Evolutionary conservation across 1,140 invertebrate species (phyloP).

Genomic region (Holcopasites calliopsidis): DNA sequence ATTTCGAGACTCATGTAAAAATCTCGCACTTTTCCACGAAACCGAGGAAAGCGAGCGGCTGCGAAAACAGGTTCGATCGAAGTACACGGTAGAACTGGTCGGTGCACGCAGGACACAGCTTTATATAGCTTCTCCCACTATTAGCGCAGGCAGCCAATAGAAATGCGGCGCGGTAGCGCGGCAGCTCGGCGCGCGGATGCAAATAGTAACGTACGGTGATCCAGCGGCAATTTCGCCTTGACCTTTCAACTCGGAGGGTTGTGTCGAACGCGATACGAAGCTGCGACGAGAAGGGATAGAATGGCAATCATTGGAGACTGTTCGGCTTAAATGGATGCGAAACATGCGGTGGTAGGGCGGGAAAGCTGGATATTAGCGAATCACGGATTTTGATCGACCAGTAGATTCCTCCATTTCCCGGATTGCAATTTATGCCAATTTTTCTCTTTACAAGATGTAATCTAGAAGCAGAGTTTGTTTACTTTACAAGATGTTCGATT

Average conservation of each 20-base stretch:
- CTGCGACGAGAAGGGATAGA: slow-evolving; percentile 55
- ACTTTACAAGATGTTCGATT: too few species aligned
- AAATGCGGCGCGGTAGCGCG: background rate
- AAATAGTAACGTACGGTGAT: slow-evolving; percentile 17
- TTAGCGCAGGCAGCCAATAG: background rate
- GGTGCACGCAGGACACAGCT: slow-evolving; percentile 47
- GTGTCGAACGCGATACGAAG: slow-evolving; percentile 35
- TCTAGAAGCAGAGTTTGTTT: too few species aligned
- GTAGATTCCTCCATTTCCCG: background rate
- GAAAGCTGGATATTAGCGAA: slow-evolving; percentile 41
- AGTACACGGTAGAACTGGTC: background rate
- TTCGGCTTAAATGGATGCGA: slow-evolving; percentile 6
- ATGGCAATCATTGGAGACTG: slow-evolving; percentile 55
- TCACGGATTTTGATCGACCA: slow-evolving; percentile 22
- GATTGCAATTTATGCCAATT: background rate
- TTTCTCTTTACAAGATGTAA: background rate
- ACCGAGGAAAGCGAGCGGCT: background rate
- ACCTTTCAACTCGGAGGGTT: slow-evolving; percentile 72
- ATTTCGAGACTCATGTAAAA: background rate
- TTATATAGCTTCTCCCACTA: slow-evolving; percentile 56
- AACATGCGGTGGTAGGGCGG: slow-evolving; percentile 45
- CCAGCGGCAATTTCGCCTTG: slow-evolving; percentile 54
- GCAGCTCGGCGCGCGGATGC: slow-evolving; percentile 43
- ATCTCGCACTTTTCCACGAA: background rate
- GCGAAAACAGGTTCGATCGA: too few species aligned